phyloP scores from a whole-genome alignment of 2,888 invertebrate species.

The Hirtodrosophila cameraria region DNA sequence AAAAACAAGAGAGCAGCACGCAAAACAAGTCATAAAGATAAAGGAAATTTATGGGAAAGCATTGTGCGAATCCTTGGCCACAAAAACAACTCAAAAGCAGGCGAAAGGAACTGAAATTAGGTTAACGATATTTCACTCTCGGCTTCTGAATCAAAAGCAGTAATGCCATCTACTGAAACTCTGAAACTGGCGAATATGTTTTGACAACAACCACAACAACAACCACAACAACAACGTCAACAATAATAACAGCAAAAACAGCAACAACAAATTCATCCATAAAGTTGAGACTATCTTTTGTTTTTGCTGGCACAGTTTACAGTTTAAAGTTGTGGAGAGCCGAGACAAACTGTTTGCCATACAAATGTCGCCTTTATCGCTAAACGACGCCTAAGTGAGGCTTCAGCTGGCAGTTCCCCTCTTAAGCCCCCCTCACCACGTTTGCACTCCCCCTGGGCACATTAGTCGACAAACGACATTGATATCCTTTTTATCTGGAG shows the following conservation, averaged over 20 bases:
- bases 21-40: constrained; percentile 69
- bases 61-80: constrained; percentile 56
- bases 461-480: constrained; percentile 67
- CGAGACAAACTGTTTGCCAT: constrained; percentile 31
- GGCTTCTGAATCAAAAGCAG: constrained; percentile 41
- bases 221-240: constrained; percentile 19
- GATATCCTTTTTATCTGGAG: constrained; percentile 60
- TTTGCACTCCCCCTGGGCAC: constrained; percentile 44
- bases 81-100: constrained; percentile 36
- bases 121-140: constrained; percentile 81
- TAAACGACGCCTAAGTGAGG: constrained; percentile 76
- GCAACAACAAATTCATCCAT: constrained; percentile 30
- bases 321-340: constrained; percentile 64
- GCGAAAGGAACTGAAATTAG: constrained; percentile 71
- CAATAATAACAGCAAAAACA: constrained; percentile 36
- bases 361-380: constrained; percentile 70
- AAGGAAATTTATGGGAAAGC: constrained; percentile 61
- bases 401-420: constrained; percentile 32
- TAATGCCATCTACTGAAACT: constrained; percentile 36
- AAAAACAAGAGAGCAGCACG: constrained; percentile 28
- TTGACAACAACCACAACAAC: constrained; percentile 33
- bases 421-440: neutral
- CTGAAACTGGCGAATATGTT: constrained; percentile 62
- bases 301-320: constrained; percentile 53
- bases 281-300: constrained; percentile 58